Evolutionary conservation across 2,113 vertebrate species (phyloP), one percentile per base, ranked within the genome.

Genomic region (Equus quagga): DNA sequence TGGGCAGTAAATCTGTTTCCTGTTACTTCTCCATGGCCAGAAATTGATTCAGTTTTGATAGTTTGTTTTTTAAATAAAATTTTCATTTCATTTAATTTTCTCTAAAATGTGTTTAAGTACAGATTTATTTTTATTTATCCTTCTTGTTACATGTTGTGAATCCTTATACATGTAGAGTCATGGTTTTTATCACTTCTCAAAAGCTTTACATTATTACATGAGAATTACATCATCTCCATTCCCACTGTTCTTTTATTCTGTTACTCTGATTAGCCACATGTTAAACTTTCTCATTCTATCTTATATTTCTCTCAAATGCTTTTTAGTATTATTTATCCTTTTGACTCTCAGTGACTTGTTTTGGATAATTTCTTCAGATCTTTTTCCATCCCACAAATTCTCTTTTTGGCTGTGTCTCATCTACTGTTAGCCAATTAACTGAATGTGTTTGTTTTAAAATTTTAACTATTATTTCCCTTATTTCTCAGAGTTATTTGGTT

Each of bases 61-160:
- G 6, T 70, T 85, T 46, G 19, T 73, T 36, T 88, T 93, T 79
- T 60, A 24, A 26, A 54, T 12, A 26, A 31, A 19, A 33, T 6
- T 49, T 69, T 90, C 23, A 72, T 65, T 76, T 64, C 24, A 36
- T 65, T 89, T 54, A 28, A 58, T 72, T 91, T 70, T 41, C 46
- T 75, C 72, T 81, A 44, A 65, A 70, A 41, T 21, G 2, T 60
- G 5, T 67, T 10, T 51, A 64, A n/a, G 28, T 41, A 18, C 13
- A 82, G 56, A 73, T 54, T 82, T 94, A 54, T 65, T 81, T 79
- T 82, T 81, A 72, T 72, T 64, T 94, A 64, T 89, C 14, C 46
- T 70, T 72, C 41, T 64, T 58, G 21, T 54, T 90, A 33, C 2
- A 81, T 60, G 18, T 73, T 91, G n/a, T n/a, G 19, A 73, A 46